phyloP scores from a whole-genome alignment of 2,113 vertebrate species.

The Lota lota region DNA sequence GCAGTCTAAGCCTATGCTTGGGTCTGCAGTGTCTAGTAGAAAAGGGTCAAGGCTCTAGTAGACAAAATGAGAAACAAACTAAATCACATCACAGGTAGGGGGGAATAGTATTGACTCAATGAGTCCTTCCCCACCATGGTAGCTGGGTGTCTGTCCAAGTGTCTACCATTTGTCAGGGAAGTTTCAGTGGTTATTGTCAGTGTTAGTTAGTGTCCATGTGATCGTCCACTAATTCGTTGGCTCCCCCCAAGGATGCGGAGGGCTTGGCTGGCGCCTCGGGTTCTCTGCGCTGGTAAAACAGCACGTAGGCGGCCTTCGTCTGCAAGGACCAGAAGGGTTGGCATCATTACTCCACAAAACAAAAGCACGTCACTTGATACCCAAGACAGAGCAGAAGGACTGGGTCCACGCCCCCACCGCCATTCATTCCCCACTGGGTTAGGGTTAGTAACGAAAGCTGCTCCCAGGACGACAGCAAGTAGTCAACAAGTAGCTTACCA shows the following conservation, averaged over 20 bases:
- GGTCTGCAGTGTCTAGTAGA: constrained; percentile 34
- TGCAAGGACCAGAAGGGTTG: constrained; percentile 52
- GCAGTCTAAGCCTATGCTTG: too few relatives aligned
- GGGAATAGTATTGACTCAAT: constrained; percentile 49
- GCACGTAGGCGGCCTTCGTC: constrained; percentile 94
- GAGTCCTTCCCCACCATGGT: constrained; percentile 61
- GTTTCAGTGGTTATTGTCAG: constrained; percentile 53
- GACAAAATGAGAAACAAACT: constrained; percentile 54
- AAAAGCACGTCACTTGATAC: constrained; percentile 29
- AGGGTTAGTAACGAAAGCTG: neutral
- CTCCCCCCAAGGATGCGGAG: constrained; percentile 69
- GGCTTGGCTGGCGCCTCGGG: constrained; percentile 64
- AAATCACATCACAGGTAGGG: constrained; percentile 45
- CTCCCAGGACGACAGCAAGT: neutral
- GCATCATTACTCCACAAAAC: constrained; percentile 28
- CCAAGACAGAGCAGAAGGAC: constrained; percentile 7
- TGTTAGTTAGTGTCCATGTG: constrained; percentile 96
- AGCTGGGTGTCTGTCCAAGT: constrained; percentile 60
- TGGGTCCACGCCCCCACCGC: neutral
- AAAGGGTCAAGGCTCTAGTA: constrained; percentile 53
- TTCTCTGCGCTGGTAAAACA: constrained; percentile 92
- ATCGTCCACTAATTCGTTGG: constrained; percentile 73
- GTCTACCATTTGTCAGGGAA: constrained; percentile 53
- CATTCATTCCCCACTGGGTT: neutral
- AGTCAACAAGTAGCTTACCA: constrained; percentile 75